These are phyloP conservation scores for Regulus satrapa DNA, from an alignment of 2,113 vertebrate species.

Conservation along the genomic window DNA sequence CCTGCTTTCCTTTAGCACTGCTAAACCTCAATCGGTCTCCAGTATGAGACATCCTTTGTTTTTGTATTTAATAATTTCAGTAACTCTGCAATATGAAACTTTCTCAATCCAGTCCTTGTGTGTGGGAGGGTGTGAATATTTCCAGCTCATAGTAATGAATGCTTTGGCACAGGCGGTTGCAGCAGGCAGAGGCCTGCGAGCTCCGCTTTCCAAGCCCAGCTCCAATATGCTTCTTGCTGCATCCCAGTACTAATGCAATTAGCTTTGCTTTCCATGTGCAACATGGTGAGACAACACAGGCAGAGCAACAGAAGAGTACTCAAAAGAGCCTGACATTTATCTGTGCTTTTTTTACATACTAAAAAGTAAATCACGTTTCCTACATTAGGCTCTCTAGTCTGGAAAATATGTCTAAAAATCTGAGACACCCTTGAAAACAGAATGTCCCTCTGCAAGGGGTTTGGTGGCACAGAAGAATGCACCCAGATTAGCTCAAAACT, in stretches of 20 bases:
- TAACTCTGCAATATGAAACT: constrained; percentile 46
- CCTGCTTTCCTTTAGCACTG: background rate
- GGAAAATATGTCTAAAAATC: background rate
- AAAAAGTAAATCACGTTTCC: background rate
- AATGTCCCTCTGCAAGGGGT: background rate
- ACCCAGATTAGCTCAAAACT: background rate
- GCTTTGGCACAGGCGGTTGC: constrained; percentile 20
- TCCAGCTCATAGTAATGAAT: constrained; percentile 46
- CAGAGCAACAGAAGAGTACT: background rate
- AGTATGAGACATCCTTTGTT: background rate
- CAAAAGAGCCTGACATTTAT: background rate
- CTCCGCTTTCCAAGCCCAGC: background rate
- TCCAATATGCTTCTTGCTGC: background rate
- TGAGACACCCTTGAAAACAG: background rate
- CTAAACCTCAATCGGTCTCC: background rate
- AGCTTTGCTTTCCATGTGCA: background rate
- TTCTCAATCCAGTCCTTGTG: constrained; percentile 8
- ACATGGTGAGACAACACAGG: background rate
- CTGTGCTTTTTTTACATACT: background rate
- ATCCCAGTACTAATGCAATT: background rate
- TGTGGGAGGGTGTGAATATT: constrained; percentile 64
- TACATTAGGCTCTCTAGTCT: background rate
- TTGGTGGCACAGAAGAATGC: background rate
- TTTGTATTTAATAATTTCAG: constrained; percentile 55
- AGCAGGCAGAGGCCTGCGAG: background rate